Base-by-base conservation (phyloP, 1,140 invertebrate species). In the Plectus sambesii region DNA sequence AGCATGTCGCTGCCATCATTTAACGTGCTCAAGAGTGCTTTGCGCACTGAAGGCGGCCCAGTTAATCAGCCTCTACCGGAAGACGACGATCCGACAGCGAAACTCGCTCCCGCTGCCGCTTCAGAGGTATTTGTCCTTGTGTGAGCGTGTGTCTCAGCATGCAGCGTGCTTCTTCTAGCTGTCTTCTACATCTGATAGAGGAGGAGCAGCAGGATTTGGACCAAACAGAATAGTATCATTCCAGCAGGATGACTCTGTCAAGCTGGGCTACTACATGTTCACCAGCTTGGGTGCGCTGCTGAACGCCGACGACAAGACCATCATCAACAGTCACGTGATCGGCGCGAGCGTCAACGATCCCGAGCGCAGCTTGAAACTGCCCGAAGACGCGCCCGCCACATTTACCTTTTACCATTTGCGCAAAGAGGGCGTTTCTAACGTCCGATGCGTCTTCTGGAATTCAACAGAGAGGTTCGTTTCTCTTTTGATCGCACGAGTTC, bases 261-360 rank as follows among this genome's bases (percentile, higher is more conserved):
- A 43, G 25, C 52, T 56, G 1, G 54, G 54, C 19, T 56, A 56
- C 33, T 56, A 56, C 25, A 38, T 42, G 5, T 56, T 56, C 29
- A 41, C 53, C 6, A 40, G 39, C 6, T 49, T 56, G 9, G 55
- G 53, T 22, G 12, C 20, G 2, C 37, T 56, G 17, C 41, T 56
- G 15, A 35, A 15, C 2, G 42, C 44, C n/a, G 40, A 37, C 5
- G n/a, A n/a, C n/a, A 35, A 38, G 17, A 26, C 47, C 12, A 50
- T 39, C 23, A 35, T 56, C 2, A 55, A 49, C 39, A 56, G 47
- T 39, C 47, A 61, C 12, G 47, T 62, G n/a, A 49, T 63, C 27
- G 60, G 60, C 8, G 61, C 60, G 9, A 53, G 58, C 8, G 56
- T 62, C 12, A 59, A 62, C 22, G 59, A 62, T 42, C 59, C 60